phyloP scores from a whole-genome alignment of 2,113 vertebrate species.

The Ancistrus triradiatus region DNA sequence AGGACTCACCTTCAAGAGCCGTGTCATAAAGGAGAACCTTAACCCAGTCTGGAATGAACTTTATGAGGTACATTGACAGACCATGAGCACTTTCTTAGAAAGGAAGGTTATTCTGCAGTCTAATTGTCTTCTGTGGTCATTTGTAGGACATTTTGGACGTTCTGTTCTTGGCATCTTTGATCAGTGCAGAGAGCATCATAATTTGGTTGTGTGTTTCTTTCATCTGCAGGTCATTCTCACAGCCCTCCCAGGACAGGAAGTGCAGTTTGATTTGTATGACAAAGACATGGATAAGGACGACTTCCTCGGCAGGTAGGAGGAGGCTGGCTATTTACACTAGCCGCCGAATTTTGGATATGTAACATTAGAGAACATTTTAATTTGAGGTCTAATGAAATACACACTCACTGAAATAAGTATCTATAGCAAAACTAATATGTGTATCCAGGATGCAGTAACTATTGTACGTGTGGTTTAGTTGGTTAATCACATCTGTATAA shows the following conservation, averaged over 20 bases:
- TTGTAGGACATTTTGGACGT: too few relatives aligned
- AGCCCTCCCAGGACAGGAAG: conserved; percentile 81
- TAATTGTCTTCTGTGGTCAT: too few relatives aligned
- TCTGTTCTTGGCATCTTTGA: not conserved
- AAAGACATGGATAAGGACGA: conserved; percentile 90
- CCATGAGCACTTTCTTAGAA: not conserved
- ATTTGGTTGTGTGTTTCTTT: conserved; percentile 9
- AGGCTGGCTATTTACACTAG: not conserved
- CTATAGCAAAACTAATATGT: too few relatives aligned
- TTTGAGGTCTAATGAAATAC: too few relatives aligned
- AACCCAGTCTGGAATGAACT: conserved; percentile 87
- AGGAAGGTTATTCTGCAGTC: too few relatives aligned
- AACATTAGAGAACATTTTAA: too few relatives aligned
- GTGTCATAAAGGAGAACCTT: conserved; percentile 83
- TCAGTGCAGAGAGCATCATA: not conserved
- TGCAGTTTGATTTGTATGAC: conserved; percentile 84
- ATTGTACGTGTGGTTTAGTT: too few relatives aligned
- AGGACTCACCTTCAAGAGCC: conserved; percentile 77
- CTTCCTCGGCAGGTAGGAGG: conserved; percentile 79
- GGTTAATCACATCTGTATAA: too few relatives aligned
- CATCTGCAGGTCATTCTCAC: conserved; percentile 75
- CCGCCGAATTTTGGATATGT: too few relatives aligned
- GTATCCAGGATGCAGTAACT: too few relatives aligned
- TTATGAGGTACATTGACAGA: conserved; percentile 73
- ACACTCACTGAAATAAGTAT: too few relatives aligned